Conservation (phyloP, 2,113 vertebrate genomes). For the Oenanthe oenanthe region DNA sequence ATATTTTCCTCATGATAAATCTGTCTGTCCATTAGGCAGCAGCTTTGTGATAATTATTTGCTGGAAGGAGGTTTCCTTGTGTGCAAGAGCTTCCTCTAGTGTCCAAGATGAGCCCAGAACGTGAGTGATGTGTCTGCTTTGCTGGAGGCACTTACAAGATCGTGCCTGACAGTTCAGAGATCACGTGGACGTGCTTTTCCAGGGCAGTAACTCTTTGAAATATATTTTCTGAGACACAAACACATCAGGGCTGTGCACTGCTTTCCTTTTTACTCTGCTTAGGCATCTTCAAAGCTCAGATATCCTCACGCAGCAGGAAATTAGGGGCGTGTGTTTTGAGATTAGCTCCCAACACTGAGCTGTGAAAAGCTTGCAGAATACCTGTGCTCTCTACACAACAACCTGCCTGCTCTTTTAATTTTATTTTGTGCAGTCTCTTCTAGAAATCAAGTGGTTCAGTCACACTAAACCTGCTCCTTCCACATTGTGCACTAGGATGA, state of each 20-base stretch:
- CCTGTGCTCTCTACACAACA: neutral
- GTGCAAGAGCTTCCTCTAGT: slow-evolving; percentile 62
- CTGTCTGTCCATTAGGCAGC: neutral
- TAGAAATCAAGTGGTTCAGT: neutral
- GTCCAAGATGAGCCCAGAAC: neutral
- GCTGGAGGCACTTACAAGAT: neutral
- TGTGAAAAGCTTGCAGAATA: neutral
- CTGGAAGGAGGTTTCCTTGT: neutral
- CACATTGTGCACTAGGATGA: neutral
- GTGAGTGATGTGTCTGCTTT: neutral
- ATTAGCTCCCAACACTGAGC: neutral
- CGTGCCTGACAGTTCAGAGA: slow-evolving; percentile 22
- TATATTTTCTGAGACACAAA: slow-evolving; percentile 25
- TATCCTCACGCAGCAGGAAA: neutral
- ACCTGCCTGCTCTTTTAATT: too few relatives aligned
- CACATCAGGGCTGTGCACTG: neutral
- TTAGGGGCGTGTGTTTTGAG: neutral
- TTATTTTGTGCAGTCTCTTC: neutral
- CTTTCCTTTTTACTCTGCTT: neutral
- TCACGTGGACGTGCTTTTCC: slow-evolving; percentile 37
- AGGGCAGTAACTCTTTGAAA: slow-evolving; percentile 47
- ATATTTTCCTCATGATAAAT: slow-evolving; percentile 32
- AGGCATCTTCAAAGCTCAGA: neutral
- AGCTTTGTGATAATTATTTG: neutral
- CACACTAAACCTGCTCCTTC: neutral